Evolutionary conservation across 2,113 vertebrate genomes (phyloP).

Genomic region (Larimichthys polyactis): DNA sequence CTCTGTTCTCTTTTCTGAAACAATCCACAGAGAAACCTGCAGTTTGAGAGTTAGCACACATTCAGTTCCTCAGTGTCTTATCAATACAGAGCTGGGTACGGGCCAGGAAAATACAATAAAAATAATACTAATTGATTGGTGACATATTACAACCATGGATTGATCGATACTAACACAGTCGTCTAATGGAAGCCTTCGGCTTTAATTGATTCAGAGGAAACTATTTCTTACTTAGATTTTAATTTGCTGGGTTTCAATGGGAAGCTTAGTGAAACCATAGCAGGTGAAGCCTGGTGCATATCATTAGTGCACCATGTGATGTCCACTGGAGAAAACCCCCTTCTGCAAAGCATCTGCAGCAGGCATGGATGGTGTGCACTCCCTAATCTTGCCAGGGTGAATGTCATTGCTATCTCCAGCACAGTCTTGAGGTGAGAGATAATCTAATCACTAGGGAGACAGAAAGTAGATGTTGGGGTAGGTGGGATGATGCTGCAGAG

Average conservation of each 20-base stretch:
- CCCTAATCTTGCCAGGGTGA: slow-evolving; percentile 39
- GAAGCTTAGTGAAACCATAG: slow-evolving; percentile 9
- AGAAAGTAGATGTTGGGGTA: slow-evolving; percentile 23
- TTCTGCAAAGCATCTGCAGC: not conserved
- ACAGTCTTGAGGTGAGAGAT: slow-evolving; percentile 34
- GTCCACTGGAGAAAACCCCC: not conserved
- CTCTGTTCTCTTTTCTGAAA: not conserved
- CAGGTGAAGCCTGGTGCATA: not conserved
- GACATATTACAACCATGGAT: not conserved
- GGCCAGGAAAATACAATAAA: not conserved
- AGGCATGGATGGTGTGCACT: slow-evolving; percentile 21
- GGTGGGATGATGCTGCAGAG: not conserved
- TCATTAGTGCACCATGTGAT: slow-evolving; percentile 18
- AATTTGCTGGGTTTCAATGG: not conserved
- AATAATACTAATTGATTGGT: slow-evolving; percentile 13
- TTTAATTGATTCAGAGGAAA: slow-evolving; percentile 3
- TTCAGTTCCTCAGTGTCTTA: not conserved
- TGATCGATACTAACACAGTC: slow-evolving; percentile 24
- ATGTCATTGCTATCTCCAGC: slow-evolving; percentile 41
- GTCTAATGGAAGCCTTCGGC: slow-evolving; percentile 7
- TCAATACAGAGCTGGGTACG: not conserved
- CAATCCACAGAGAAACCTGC: not conserved
- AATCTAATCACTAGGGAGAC: slow-evolving; percentile 56
- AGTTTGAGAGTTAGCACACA: not conserved
- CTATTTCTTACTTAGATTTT: not conserved